Conservation (phyloP, 2,888 invertebrate species). For the Elmis aenea region DNA sequence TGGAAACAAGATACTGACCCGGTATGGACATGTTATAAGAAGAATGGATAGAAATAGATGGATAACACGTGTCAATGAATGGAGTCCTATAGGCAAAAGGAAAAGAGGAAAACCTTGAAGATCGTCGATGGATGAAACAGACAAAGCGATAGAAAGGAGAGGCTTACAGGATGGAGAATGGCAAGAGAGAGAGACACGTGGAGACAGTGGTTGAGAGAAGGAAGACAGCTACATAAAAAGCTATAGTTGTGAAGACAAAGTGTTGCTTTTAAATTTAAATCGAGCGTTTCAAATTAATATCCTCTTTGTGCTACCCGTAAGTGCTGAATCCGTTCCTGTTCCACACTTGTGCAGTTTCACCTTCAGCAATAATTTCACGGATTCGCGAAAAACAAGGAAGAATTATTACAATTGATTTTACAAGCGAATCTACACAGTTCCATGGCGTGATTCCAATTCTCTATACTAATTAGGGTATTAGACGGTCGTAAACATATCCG, state of each 20-base stretch:
- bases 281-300: too few relatives aligned
- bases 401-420: too few relatives aligned
- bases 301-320: too few relatives aligned
- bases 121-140: neutral
- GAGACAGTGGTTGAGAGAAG: neutral
- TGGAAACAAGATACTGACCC: neutral
- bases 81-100: neutral
- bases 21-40: neutral
- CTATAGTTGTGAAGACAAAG: too few relatives aligned
- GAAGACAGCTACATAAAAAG: neutral
- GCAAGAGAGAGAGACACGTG: neutral
- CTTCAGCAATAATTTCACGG: too few relatives aligned
- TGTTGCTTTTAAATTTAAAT: too few relatives aligned
- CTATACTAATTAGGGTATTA: slow-evolving; percentile 27
- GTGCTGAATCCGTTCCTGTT: too few relatives aligned
- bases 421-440: too few relatives aligned
- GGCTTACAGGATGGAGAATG: neutral
- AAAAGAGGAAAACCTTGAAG: neutral
- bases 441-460: slow-evolving; percentile 25
- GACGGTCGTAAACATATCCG: slow-evolving; percentile 26
- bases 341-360: too few relatives aligned
- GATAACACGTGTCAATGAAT: neutral
- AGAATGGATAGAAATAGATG: neutral
- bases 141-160: neutral
- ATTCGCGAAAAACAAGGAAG: too few relatives aligned